Evolutionary conservation across 2,888 invertebrate genomes (phyloP).

Genomic region (Volucella bombylans): DNA sequence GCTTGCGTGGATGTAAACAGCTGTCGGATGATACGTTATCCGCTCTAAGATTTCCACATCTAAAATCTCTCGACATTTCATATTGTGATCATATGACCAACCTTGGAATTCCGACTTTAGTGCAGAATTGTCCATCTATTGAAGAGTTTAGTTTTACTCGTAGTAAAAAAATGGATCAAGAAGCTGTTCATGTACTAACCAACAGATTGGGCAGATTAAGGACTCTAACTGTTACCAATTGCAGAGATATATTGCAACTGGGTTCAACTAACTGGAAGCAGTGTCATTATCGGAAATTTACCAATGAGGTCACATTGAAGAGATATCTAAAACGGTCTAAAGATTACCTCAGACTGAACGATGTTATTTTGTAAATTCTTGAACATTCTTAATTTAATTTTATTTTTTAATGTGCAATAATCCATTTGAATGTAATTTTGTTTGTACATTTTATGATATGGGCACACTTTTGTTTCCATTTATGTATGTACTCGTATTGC

Average conservation of each 20-base stretch:
- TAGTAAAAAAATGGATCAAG: slow-evolving; percentile 75
- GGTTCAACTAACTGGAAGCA: slow-evolving; percentile 11
- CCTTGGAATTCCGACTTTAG: slow-evolving; percentile 76
- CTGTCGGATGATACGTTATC: slow-evolving; percentile 74
- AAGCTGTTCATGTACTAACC: slow-evolving; percentile 74
- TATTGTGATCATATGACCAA: slow-evolving; percentile 76
- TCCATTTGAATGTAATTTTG: no score
- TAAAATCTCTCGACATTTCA: slow-evolving; percentile 48
- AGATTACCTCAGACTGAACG: background rate
- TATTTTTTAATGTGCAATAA: no score
- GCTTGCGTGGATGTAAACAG: slow-evolving; percentile 77
- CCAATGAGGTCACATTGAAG: slow-evolving; percentile 19
- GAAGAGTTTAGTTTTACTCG: slow-evolving; percentile 77
- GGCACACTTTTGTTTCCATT: no score
- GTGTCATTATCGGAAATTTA: background rate
- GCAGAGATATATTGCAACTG: background rate
- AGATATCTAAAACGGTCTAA: background rate
- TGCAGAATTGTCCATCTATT: slow-evolving; percentile 76
- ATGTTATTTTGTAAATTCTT: no score
- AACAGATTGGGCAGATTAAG: slow-evolving; percentile 76
- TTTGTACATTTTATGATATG: no score
- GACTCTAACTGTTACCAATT: slow-evolving; percentile 25
- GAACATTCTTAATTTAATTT: no score
- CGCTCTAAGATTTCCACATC: slow-evolving; percentile 35
- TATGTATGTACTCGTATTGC: no score